A percentile compares a stretch with the other conserved stretches of the same genome.
Conservation (phyloP, 1,140 invertebrate genomes). For the Drosophila truncata region DNA sequence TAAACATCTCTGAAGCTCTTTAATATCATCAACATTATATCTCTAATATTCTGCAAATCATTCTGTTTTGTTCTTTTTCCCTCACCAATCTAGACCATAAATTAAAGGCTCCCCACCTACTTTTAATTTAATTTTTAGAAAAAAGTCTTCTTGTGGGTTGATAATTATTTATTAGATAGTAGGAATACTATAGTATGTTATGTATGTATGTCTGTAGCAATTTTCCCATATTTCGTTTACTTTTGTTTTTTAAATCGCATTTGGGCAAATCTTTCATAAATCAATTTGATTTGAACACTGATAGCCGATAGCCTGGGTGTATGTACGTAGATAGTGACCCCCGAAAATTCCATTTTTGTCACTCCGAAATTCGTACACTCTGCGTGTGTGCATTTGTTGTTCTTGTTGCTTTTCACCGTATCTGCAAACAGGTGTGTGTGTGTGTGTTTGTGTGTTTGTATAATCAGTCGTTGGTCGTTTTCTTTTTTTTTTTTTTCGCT, state of each 20-base stretch:
- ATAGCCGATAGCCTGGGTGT: conserved; percentile 37
- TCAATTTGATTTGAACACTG: conserved; percentile 73
- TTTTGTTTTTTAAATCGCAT: conserved; percentile 35
- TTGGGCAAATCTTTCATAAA: conserved; percentile 80
- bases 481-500: conserved; percentile 1
- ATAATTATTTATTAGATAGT: conserved; percentile 16
- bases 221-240: background rate
- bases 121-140: conserved; percentile 8
- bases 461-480: conserved; percentile 58
- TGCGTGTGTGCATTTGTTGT: conserved; percentile 6
- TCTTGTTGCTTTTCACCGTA: background rate
- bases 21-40: background rate
- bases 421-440: conserved; percentile 36
- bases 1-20: background rate
- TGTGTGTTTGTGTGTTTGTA: conserved; percentile 21
- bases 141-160: background rate
- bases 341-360: conserved; percentile 32
- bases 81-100: background rate
- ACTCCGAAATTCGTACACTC: conserved; percentile 2
- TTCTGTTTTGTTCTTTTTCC: background rate
- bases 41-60: background rate
- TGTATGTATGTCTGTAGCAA: background rate
- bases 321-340: conserved; percentile 52
- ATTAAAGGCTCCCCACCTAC: background rate
- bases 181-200: conserved; percentile 13